Evolutionary conservation across 2,797 vertebrate genomes (phyloP).

Genomic region (Lacerta viridis): DNA sequence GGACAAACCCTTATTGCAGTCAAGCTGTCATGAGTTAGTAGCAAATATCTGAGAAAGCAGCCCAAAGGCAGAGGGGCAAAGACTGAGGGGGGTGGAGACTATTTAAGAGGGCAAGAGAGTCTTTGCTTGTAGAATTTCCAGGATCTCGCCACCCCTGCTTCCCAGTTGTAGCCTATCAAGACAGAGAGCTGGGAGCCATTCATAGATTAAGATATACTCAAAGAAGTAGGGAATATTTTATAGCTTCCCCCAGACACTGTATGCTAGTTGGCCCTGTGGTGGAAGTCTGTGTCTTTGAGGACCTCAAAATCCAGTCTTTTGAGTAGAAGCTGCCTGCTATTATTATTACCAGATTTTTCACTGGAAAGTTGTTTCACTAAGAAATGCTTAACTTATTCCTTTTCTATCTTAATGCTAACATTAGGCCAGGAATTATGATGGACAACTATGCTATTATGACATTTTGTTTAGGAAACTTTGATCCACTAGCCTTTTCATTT

Average conservation of each 20-base stretch:
- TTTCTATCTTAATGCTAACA: background rate
- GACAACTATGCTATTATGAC: too few species aligned
- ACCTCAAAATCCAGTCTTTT: background rate
- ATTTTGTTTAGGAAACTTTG: background rate
- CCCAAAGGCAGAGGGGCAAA: too few species aligned
- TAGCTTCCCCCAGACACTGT: background rate
- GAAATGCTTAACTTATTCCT: background rate
- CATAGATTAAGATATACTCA: background rate
- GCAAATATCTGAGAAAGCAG: too few species aligned
- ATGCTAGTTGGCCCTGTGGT: background rate
- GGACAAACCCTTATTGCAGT: too few species aligned
- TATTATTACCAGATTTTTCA: background rate
- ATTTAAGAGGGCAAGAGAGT: too few species aligned
- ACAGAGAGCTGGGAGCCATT: background rate
- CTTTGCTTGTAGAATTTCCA: too few species aligned
- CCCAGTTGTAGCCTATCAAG: background rate
- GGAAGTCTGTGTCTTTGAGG: background rate
- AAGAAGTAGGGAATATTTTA: background rate
- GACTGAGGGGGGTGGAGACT: too few species aligned
- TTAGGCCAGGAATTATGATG: background rate
- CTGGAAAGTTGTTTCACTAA: background rate
- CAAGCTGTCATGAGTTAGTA: too few species aligned
- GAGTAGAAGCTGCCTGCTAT: background rate
- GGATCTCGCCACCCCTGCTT: too few species aligned
- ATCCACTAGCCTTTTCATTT: background rate